Percentiles rank a stretch among this genome's conserved stretches.
Conservation (phyloP, 2,113 vertebrate genomes). For the Eptesicus fuscus region DNA sequence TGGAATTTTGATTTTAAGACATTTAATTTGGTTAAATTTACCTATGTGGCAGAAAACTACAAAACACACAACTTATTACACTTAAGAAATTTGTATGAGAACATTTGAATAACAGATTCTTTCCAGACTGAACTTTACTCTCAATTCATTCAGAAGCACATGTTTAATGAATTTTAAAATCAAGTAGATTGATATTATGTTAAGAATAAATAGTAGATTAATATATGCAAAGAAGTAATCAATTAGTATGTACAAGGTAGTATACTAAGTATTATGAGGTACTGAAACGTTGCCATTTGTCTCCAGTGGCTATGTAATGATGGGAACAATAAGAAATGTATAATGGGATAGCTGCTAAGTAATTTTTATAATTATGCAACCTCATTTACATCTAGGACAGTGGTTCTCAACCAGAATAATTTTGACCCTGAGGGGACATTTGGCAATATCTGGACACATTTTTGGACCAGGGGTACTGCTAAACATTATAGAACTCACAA, state of each 20-base stretch:
- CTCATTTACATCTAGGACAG: not conserved
- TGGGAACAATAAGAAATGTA: not conserved
- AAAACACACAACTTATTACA: not conserved
- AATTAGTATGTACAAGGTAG: not conserved
- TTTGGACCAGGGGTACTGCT: not conserved
- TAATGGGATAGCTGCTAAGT: not conserved
- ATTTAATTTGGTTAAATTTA: slow-evolving; percentile 7
- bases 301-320: not conserved
- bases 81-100: not conserved
- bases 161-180: slow-evolving; percentile 41
- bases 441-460: not conserved
- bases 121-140: not conserved
- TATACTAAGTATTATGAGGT: not conserved
- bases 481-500: not conserved
- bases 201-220: slow-evolving; percentile 47
- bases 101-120: slow-evolving; percentile 31
- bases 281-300: not conserved
- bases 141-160: slow-evolving; percentile 4
- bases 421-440: not conserved
- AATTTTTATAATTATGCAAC: not conserved
- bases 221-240: slow-evolving; percentile 36
- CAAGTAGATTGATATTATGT: slow-evolving; percentile 29
- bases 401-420: not conserved
- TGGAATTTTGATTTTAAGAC: not conserved
- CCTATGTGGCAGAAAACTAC: not conserved